Percentiles rank a stretch among this genome's conserved stretches.
These are phyloP conservation scores for Cepaea nemoralis DNA, from an alignment of 1,140 invertebrate species.

Conservation along the genomic window DNA sequence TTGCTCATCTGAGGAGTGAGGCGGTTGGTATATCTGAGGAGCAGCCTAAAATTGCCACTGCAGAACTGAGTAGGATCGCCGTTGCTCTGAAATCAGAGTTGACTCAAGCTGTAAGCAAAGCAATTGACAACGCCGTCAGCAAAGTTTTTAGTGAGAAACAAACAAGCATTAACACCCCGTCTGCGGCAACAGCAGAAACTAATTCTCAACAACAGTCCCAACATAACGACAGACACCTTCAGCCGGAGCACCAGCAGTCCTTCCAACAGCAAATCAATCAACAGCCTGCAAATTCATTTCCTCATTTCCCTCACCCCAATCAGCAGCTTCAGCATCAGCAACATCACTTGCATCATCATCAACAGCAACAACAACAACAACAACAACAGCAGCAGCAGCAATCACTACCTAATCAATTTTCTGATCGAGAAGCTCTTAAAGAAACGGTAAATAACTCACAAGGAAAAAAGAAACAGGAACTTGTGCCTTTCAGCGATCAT, in stretches of 20 bases:
- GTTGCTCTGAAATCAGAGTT: conserved; percentile 87
- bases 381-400: conserved; percentile 34
- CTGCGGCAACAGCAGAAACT: not conserved
- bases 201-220: conserved; percentile 28
- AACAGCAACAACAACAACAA: conserved; percentile 26
- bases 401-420: not conserved
- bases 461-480: conserved; percentile 36
- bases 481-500: conserved; percentile 45
- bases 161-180: not conserved
- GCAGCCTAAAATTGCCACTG: not conserved
- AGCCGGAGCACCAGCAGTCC: not conserved
- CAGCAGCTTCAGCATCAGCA: conserved; percentile 17
- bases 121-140: conserved; percentile 90
- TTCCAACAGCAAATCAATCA: conserved; percentile 29
- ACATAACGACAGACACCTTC: conserved; percentile 27
- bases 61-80: conserved; percentile 10
- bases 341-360: conserved; percentile 22
- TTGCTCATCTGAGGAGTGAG: not conserved
- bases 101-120: conserved; percentile 76
- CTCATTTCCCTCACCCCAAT: not conserved
- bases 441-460: conserved; percentile 42
- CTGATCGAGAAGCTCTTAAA: conserved; percentile 39
- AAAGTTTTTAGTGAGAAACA: conserved; percentile 80
- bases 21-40: not conserved
- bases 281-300: conserved; percentile 3